Conservation (phyloP, 2,113 vertebrate genomes). For the Herpetotheres cachinnans region DNA sequence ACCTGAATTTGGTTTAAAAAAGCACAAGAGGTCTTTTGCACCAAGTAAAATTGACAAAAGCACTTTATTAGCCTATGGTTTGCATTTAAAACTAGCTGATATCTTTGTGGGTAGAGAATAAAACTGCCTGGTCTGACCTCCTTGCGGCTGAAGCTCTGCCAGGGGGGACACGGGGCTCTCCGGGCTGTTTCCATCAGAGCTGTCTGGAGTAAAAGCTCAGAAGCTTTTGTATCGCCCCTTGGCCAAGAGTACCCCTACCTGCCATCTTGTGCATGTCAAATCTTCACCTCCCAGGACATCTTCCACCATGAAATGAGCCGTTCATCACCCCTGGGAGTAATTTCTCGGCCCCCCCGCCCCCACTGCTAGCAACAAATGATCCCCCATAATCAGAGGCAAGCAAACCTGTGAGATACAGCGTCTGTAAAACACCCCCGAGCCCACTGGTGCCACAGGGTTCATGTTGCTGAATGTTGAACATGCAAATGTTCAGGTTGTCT, state of each 20-base stretch:
- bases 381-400: neutral
- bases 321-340: neutral
- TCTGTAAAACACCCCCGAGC: neutral
- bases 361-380: neutral
- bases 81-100: neutral
- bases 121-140: rapidly evolving
- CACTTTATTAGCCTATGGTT: neutral
- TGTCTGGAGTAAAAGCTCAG: neutral
- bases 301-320: neutral
- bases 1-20: neutral
- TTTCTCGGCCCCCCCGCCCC: neutral
- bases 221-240: neutral
- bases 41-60: neutral
- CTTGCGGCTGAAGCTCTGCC: neutral
- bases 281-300: neutral
- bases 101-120: neutral
- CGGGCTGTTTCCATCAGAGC: neutral
- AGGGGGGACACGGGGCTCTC: rapidly evolving
- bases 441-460: rapidly evolving
- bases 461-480: no score
- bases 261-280: neutral
- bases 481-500: neutral
- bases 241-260: neutral
- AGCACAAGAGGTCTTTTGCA: neutral
- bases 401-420: neutral